Base-by-base conservation (phyloP, 2,888 invertebrate genomes). In the Lasioglossum villosulum region DNA sequence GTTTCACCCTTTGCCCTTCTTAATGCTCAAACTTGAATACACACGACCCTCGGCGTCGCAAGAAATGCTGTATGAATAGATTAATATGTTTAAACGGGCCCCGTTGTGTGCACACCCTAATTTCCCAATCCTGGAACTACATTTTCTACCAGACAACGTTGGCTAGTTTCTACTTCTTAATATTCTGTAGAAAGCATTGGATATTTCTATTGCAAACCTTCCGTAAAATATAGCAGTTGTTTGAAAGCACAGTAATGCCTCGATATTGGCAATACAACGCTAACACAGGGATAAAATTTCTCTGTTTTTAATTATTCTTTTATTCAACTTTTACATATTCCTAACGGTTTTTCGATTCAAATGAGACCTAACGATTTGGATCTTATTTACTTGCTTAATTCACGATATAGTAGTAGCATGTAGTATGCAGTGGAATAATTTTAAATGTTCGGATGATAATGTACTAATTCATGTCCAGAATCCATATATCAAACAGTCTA, bases 1-100 rank as follows among this genome's bases (percentile, higher is more conserved):
- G 74, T 86, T 87, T 86, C 30, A 48, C 70, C 37, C 70, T 37
- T 70, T 70, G 39, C 6, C 37, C 70, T n/a, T n/a, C 39, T 39
- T 70, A 37, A 70, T 12, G 39, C 39, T 39, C 39, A 70, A 39
- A 37, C 39, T n/a, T 70, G 70, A 70, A 39, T 39, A 70, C 39
- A 70, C 70, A n/a, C 63, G 16, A n/a, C n/a, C 39, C 39, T 39
- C 37, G 5, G 39, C 14, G 39, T 39, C 14, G 12, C 70, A 39
- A 39, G 39, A 27, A 70, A 70, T 39, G 37, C 37, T 12, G 37
- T 14, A 39, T 14, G 39, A 37, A 70, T 39, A n/a, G 37, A 39
- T 70, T 70, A 70, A 37, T 39, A 14, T 2, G 23, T 39, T 70
- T 16, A 56, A 56, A n/a, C 56, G n/a, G n/a, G n/a, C n/a, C 56